These are phyloP conservation scores for Saxidomus purpurata DNA, from an alignment of 1,140 invertebrate species.

Conservation along the genomic window DNA sequence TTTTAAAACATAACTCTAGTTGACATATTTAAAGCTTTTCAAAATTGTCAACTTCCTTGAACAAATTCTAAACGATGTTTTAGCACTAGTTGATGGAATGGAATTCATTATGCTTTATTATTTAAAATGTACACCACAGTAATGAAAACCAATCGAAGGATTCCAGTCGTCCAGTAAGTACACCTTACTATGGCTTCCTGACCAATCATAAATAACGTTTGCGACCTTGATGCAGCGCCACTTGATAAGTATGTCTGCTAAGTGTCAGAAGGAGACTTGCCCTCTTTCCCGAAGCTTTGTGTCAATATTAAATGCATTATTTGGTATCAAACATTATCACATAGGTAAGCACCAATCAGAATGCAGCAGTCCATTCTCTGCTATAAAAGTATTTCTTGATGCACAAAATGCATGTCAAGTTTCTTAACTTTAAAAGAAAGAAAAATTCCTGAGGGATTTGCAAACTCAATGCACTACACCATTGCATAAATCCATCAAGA, in stretches of 20 bases:
- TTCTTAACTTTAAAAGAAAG: background rate
- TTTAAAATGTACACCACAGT: background rate
- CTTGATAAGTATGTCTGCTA: too few relatives aligned
- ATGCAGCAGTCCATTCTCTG: slow-evolving; percentile 54
- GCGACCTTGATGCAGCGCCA: too few relatives aligned
- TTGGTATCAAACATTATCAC: slow-evolving; percentile 61
- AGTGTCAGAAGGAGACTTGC: too few relatives aligned
- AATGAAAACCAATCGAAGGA: background rate
- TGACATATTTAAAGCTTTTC: too few relatives aligned
- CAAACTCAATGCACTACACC: slow-evolving; percentile 39
- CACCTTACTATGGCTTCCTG: too few relatives aligned
- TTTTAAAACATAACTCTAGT: too few relatives aligned
- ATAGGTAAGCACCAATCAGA: slow-evolving; percentile 58
- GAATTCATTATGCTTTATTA: background rate
- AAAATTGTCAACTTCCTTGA: too few relatives aligned
- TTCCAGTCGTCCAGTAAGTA: background rate
- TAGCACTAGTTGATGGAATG: background rate
- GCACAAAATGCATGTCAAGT: slow-evolving; percentile 33
- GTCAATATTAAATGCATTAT: slow-evolving; percentile 52
- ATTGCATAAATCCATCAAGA: slow-evolving; percentile 49
- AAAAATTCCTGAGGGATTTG: slow-evolving; percentile 51
- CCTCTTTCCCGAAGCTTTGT: background rate
- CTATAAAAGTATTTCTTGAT: slow-evolving; percentile 32
- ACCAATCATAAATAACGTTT: too few relatives aligned
- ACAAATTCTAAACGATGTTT: too few relatives aligned